These are phyloP conservation scores for Pseudococcus longispinus DNA, from an alignment of 2,888 invertebrate genomes.

Conservation along the genomic window DNA sequence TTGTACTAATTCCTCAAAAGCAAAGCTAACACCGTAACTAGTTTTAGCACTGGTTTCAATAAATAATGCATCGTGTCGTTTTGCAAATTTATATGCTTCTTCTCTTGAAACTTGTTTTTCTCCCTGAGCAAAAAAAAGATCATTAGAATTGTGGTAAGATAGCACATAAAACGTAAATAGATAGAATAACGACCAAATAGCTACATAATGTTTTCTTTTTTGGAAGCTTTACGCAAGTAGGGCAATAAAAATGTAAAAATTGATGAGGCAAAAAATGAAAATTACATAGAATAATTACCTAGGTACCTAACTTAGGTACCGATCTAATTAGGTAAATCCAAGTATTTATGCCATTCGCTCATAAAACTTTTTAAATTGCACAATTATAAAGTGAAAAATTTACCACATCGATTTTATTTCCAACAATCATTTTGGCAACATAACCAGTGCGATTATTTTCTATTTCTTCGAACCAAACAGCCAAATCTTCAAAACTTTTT, in stretches of 20 bases:
- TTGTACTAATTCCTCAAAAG: slow-evolving; percentile 96
- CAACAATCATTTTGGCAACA: slow-evolving; percentile 95
- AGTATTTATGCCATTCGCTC: too few relatives aligned
- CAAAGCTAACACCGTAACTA: slow-evolving; percentile 90
- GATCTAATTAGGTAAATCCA: too few relatives aligned
- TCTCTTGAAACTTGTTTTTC: slow-evolving; percentile 66
- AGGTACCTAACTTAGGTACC: too few relatives aligned
- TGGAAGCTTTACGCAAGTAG: too few relatives aligned
- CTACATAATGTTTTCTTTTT: too few relatives aligned
- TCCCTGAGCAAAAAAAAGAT: not conserved
- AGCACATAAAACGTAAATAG: not conserved
- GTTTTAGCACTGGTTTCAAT: slow-evolving; percentile 98
- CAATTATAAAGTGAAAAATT: not conserved
- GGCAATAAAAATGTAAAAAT: too few relatives aligned
- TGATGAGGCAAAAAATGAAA: too few relatives aligned
- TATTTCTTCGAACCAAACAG: slow-evolving; percentile 92
- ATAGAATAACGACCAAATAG: not conserved
- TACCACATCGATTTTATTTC: slow-evolving; percentile 96
- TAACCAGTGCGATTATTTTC: slow-evolving; percentile 94
- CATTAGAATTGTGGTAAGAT: not conserved
- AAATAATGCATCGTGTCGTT: slow-evolving; percentile 93
- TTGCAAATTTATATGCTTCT: slow-evolving; percentile 93
- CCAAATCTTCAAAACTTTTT: slow-evolving; percentile 83
- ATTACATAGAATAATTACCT: too few relatives aligned
- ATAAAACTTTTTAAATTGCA: too few relatives aligned